Evolutionary conservation across 2,888 invertebrate genomes (phyloP).

Genomic region (Tineola bisselliella): DNA sequence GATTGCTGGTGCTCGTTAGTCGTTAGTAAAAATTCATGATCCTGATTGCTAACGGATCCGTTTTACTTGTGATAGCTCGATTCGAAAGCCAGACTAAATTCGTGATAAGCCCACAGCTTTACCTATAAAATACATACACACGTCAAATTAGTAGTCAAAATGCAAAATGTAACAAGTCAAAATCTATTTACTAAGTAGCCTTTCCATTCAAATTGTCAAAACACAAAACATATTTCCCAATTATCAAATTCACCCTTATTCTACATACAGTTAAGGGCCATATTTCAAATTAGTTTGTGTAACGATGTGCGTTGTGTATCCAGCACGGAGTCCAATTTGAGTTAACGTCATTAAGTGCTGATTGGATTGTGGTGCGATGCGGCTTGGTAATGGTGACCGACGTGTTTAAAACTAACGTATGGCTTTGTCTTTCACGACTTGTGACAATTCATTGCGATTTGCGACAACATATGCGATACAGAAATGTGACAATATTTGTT

Average conservation of each 20-base stretch:
- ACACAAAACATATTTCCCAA: not conserved
- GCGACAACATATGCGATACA: too few species aligned
- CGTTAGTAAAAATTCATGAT: too few species aligned
- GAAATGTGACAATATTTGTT: too few species aligned
- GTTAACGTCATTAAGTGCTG: constrained; percentile 9
- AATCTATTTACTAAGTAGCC: not conserved
- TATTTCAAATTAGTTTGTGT: not conserved
- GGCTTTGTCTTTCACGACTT: not conserved
- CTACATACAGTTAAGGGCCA: not conserved
- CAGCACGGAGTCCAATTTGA: constrained; percentile 1
- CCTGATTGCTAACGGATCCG: too few species aligned
- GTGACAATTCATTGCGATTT: not conserved
- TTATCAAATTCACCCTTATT: not conserved
- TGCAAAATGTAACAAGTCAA: not conserved
- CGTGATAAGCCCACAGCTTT: too few species aligned
- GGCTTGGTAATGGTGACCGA: constrained; percentile 2
- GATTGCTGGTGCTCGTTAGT: too few species aligned
- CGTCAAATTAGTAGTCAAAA: too few species aligned
- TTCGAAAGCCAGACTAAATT: too few species aligned
- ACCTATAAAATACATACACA: too few species aligned
- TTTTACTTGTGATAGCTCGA: too few species aligned
- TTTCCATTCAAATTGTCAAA: not conserved
- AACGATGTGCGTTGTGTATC: not conserved
- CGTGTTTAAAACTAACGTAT: not conserved
- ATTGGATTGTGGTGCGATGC: constrained; percentile 3